These are phyloP conservation scores for Periplaneta americana DNA, from an alignment of 1,140 invertebrate genomes.

Conservation along the genomic window DNA sequence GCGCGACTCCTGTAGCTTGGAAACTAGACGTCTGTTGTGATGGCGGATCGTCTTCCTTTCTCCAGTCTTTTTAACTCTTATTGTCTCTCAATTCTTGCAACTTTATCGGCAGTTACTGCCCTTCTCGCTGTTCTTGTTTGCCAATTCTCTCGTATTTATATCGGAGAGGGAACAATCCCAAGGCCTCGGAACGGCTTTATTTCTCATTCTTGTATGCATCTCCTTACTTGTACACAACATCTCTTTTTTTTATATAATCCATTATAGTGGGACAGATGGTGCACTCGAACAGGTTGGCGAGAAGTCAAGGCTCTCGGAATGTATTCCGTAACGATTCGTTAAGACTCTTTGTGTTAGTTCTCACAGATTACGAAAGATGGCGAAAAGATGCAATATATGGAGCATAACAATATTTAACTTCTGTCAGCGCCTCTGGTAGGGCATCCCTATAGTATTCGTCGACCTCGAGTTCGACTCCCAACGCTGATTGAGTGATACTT, in stretches of 20 bases:
- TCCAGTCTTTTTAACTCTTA: not conserved
- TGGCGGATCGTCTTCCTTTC: not conserved
- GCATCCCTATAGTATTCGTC: too few species aligned
- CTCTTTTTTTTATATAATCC: not conserved
- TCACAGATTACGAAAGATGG: too few species aligned
- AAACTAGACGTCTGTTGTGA: not conserved
- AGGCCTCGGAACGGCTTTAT: not conserved
- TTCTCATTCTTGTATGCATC: not conserved
- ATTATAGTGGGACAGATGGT: not conserved
- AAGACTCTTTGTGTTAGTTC: too few species aligned
- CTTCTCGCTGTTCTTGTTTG: not conserved
- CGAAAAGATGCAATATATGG: too few species aligned
- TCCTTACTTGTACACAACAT: not conserved
- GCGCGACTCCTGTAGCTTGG: not conserved
- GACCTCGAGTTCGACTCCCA: too few species aligned
- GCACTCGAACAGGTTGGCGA: not conserved
- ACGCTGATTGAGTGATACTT: too few species aligned
- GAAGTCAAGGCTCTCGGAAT: not conserved
- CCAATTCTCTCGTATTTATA: not conserved
- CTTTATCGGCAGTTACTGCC: not conserved
- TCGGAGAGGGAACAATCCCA: not conserved
- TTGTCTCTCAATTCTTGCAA: not conserved
- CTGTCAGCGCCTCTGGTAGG: too few species aligned
- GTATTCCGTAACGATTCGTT: too few species aligned
- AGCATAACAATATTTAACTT: too few species aligned